Percentiles rank a stretch among this genome's conserved stretches.
Conservation (phyloP, 2,888 invertebrate species). For the Heliconius ismenius region DNA sequence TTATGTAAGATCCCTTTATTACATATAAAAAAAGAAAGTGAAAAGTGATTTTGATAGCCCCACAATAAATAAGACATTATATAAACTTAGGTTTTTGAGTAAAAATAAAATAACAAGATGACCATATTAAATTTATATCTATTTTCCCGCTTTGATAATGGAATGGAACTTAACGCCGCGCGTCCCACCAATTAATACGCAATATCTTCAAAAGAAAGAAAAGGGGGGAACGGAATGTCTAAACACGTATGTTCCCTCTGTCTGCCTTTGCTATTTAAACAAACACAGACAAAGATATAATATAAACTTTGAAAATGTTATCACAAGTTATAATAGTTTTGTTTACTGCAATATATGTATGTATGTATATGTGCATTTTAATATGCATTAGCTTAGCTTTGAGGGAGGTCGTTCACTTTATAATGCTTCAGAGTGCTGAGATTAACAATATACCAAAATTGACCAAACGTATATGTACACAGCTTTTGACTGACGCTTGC, state of each 20-base stretch:
- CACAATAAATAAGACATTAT: neutral
- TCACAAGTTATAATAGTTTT: conserved; percentile 8
- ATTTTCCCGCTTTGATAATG: neutral
- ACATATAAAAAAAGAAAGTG: no score
- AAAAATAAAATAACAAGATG: no score
- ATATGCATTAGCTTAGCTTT: conserved; percentile 23
- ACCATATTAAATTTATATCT: neutral
- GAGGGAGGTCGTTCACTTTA: conserved; percentile 20
- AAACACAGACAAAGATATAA: neutral
- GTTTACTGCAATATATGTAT: conserved; percentile 12
- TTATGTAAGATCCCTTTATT: neutral
- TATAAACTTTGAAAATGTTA: conserved; percentile 10
- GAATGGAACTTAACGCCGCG: neutral
- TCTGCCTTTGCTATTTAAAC: neutral
- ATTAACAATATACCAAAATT: conserved; percentile 12
- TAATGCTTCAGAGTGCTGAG: conserved; percentile 16
- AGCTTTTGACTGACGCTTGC: neutral
- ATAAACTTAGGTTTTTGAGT: no score
- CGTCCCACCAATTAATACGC: neutral
- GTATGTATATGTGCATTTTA: conserved; percentile 15
- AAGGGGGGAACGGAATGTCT: no score
- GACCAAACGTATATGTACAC: conserved; percentile 2
- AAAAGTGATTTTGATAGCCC: no score
- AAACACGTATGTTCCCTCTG: no score
- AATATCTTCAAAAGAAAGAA: neutral